phyloP scores from a whole-genome alignment of 2,888 invertebrate species.

The Meteorus colon region DNA sequence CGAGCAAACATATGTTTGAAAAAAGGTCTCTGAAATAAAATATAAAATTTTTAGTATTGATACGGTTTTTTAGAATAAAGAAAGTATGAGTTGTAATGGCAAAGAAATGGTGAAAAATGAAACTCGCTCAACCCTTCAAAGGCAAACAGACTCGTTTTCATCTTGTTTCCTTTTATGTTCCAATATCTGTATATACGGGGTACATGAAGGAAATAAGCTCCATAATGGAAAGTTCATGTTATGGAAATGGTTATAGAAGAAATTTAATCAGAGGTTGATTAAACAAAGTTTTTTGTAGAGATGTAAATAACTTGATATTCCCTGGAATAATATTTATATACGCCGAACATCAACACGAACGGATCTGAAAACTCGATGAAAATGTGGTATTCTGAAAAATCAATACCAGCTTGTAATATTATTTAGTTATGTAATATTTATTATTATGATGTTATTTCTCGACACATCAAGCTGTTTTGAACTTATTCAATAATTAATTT shows the following conservation, averaged over 20 bases:
- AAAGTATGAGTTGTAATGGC: slow-evolving; percentile 63
- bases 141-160: slow-evolving; percentile 39
- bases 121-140: slow-evolving; percentile 45
- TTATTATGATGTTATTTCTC: slow-evolving; percentile 63
- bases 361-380: slow-evolving; percentile 27
- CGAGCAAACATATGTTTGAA: slow-evolving; percentile 30
- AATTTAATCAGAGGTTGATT: slow-evolving; percentile 37
- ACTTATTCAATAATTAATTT: slow-evolving; percentile 65
- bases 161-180: slow-evolving; percentile 41
- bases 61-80: slow-evolving; percentile 22
- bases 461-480: slow-evolving; percentile 57
- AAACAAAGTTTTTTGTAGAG: slow-evolving; percentile 59
- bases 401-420: slow-evolving; percentile 50
- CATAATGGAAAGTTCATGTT: slow-evolving; percentile 38
- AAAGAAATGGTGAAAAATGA: slow-evolving; percentile 55
- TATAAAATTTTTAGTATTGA: slow-evolving; percentile 18
- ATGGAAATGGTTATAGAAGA: not conserved
- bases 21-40: slow-evolving; percentile 35
- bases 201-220: slow-evolving; percentile 36
- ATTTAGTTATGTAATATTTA: slow-evolving; percentile 70
- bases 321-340: slow-evolving; percentile 47
- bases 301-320: slow-evolving; percentile 68
- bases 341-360: slow-evolving; percentile 34
- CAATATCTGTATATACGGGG: slow-evolving; percentile 39
- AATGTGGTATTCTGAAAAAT: slow-evolving; percentile 27